Base-by-base conservation (phyloP, 2,797 vertebrate genomes). In the Spizella passerina region DNA sequence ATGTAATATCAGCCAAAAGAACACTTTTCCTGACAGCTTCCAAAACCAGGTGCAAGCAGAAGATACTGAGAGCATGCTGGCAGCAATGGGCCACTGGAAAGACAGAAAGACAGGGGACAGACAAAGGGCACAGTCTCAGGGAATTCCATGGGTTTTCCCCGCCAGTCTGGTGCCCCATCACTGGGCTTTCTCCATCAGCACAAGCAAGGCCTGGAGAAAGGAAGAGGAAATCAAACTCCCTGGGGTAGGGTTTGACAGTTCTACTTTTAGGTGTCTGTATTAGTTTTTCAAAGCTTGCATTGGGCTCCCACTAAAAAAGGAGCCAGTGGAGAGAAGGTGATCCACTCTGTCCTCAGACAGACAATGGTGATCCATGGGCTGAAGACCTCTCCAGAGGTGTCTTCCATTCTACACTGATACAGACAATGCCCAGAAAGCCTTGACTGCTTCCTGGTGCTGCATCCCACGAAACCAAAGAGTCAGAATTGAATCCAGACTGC, bases 1-100 rank as follows among this genome's bases (percentile, higher is more conserved):
- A 50, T 21, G 24, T 18, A 21, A 29, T 16, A 44, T 59, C 60
- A 72, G n/a, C 19, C 0, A 0, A 43, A 43, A 14, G 13, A 23
- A n/a, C 43, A 36, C 34, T 47, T 23, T 34, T 72, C 23, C 56
- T 34, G 26, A 24, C 38, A 60, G 59, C 77, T 80, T 71, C 41
- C 57, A 41, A 78, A 93, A 75, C n/a, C 32, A 88, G 47, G 66
- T 36, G 39, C 39, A 36, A 49, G 44, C 57, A 82, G 44, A 52
- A 29, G 22, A 27, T 63, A 38, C 83, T 59, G 38, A 41, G 29
- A 61, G 39, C 29, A 8, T 30, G 19, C 10, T 53, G 63, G 63
- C 49, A 79, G 41, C 50, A 61, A 7, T 27, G 23, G 30, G 26
- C 43, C 32, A 24, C 30, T 14, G 14, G 52, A 20, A 27, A 72